Percentiles rank a stretch among this genome's conserved stretches.
These are phyloP conservation scores for Furnarius figulus DNA, from an alignment of 2,113 vertebrate species.

Conservation along the genomic window DNA sequence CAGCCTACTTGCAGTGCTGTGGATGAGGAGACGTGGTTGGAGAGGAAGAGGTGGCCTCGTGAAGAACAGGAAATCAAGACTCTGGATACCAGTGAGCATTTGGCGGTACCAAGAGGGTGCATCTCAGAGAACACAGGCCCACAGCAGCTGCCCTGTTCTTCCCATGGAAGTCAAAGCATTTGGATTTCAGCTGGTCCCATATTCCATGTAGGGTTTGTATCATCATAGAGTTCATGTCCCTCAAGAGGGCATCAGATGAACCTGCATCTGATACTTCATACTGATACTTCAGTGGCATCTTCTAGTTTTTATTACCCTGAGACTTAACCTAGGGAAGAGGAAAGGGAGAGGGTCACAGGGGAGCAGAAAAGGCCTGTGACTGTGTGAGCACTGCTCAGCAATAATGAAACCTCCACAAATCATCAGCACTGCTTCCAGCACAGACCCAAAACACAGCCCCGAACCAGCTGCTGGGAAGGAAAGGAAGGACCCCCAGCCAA, in stretches of 20 bases:
- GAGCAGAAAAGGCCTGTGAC: neutral
- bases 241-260: neutral
- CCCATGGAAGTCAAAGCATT: neutral
- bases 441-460: neutral
- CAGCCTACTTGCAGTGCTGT: neutral
- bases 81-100: neutral
- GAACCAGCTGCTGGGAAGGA: neutral
- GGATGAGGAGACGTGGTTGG: neutral
- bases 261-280: neutral
- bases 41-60: neutral
- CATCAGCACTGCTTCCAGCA: neutral
- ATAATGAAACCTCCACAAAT: neutral
- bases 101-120: neutral
- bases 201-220: neutral
- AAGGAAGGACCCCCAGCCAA: neutral
- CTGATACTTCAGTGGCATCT: neutral
- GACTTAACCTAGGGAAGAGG: neutral
- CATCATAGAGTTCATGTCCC: rapidly evolving
- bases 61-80: neutral
- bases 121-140: neutral
- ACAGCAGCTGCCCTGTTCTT: neutral
- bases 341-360: neutral
- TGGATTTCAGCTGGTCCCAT: neutral
- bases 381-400: neutral
- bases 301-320: neutral